Conservation (phyloP, 2,888 invertebrate species). For the Oscheius myriophilus region DNA sequence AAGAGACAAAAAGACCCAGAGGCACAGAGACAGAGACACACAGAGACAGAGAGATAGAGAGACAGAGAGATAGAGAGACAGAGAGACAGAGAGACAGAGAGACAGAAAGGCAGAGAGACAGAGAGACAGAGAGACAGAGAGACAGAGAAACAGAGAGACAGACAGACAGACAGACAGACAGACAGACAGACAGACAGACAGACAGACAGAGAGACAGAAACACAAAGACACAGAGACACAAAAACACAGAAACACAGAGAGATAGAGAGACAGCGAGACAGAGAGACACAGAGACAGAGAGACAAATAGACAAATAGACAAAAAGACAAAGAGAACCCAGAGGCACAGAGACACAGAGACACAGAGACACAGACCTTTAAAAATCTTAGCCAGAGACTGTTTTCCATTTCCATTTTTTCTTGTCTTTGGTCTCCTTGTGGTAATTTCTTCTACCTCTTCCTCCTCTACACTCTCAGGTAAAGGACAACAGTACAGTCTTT, state of each 20-base stretch:
- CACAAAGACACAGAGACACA: not conserved
- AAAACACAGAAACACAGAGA: not conserved
- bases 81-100: too few species aligned
- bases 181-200: not conserved
- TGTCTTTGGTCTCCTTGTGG: not conserved
- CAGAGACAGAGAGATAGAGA: not conserved
- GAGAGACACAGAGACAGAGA: too few species aligned
- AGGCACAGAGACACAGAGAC: too few species aligned
- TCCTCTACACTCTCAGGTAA: slow-evolving; percentile 5
- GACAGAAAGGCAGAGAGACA: too few species aligned
- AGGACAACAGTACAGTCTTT: slow-evolving; percentile 27
- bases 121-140: not conserved
- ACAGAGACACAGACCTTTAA: slow-evolving; percentile 9
- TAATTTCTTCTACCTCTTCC: slow-evolving; percentile 1
- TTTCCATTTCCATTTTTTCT: slow-evolving; percentile 6
- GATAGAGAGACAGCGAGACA: not conserved
- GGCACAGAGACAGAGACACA: not conserved
- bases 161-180: too few species aligned
- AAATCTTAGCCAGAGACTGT: slow-evolving; percentile 18
- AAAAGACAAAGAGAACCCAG: not conserved
- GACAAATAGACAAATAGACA: not conserved
- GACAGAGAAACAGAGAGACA: too few species aligned
- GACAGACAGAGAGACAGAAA: not conserved
- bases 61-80: too few species aligned
- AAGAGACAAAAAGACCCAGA: too few species aligned